Conservation (phyloP, 2,888 invertebrate genomes). For the Dolomedes plantarius region DNA sequence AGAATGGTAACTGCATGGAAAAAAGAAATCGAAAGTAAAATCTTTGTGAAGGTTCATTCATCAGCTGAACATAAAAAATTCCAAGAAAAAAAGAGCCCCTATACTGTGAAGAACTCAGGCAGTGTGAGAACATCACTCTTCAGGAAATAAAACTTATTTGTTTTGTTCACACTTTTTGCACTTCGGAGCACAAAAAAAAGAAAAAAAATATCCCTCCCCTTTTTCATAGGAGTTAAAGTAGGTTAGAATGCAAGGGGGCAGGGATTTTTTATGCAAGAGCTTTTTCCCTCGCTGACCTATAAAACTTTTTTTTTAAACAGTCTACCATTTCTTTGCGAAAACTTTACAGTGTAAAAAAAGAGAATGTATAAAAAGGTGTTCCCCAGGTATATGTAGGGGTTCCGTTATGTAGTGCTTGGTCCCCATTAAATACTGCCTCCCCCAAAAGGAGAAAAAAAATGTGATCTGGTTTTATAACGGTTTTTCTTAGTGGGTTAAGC, state of each 20-base stretch:
- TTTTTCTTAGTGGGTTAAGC: slow-evolving; percentile 33
- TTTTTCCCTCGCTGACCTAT: slow-evolving; percentile 60
- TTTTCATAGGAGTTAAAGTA: slow-evolving; percentile 43
- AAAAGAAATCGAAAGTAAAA: slow-evolving; percentile 55
- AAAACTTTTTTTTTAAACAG: slow-evolving; percentile 45
- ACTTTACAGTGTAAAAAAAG: slow-evolving; percentile 25
- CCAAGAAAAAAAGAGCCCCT: neutral
- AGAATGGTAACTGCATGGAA: slow-evolving; percentile 19
- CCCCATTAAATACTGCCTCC: slow-evolving; percentile 47
- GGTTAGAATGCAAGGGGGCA: slow-evolving; percentile 58
- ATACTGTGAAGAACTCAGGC: slow-evolving; percentile 1
- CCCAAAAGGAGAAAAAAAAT: slow-evolving; percentile 46
- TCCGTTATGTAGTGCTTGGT: slow-evolving; percentile 48
- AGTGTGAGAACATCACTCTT: slow-evolving; percentile 58
- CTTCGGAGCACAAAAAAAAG: slow-evolving; percentile 7
- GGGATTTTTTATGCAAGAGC: slow-evolving; percentile 62
- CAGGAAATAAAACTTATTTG: slow-evolving; percentile 49
- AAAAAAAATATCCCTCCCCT: slow-evolving; percentile 12
- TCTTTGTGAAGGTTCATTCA: slow-evolving; percentile 44
- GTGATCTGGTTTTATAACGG: slow-evolving; percentile 66
- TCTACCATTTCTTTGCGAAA: slow-evolving; percentile 42
- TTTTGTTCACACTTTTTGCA: slow-evolving; percentile 26
- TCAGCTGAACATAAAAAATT: slow-evolving; percentile 23
- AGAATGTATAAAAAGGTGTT: slow-evolving; percentile 40
- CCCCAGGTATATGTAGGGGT: slow-evolving; percentile 52